A percentile compares a stretch with the other conserved stretches of the same genome.
Evolutionary conservation across 2,113 vertebrate genomes (phyloP).

Genomic region (Oryzias curvinotus): DNA sequence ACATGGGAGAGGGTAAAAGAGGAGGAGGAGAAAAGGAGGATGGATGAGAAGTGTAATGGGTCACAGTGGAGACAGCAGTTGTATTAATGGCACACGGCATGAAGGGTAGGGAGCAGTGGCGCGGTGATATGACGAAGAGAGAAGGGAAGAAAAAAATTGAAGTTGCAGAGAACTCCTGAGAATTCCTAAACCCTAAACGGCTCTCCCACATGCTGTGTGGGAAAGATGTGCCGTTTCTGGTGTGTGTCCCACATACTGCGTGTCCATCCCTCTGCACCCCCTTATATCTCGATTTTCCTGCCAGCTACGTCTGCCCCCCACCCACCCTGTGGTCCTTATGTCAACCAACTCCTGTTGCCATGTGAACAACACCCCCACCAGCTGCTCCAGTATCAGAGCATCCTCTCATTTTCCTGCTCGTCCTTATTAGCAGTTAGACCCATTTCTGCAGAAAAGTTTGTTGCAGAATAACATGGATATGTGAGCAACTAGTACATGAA

Average conservation of each 20-base stretch:
- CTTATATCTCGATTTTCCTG: constrained; percentile 35
- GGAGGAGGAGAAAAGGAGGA: constrained; percentile 13
- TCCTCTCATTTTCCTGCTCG: constrained; percentile 36
- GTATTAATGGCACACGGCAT: constrained; percentile 37
- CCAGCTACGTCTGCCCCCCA: constrained; percentile 25
- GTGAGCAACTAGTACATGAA: constrained; percentile 8
- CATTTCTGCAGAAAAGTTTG: constrained; percentile 52
- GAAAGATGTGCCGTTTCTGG: too few relatives aligned
- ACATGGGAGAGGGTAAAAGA: constrained; percentile 13
- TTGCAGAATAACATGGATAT: constrained; percentile 19
- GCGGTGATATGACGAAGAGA: constrained; percentile 33
- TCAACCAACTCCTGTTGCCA: constrained; percentile 68
- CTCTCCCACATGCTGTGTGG: constrained; percentile 67
- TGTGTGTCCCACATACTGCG: constrained; percentile 61
- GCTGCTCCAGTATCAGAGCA: constrained; percentile 64
- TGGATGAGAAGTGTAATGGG: constrained; percentile 32
- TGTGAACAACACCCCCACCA: constrained; percentile 68
- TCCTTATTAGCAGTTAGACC: constrained; percentile 58
- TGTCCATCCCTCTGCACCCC: constrained; percentile 32
- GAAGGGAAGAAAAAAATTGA: constrained; percentile 34
- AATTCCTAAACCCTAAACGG: constrained; percentile 63
- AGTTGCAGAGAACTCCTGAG: constrained; percentile 61
- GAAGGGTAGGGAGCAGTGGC: constrained; percentile 18
- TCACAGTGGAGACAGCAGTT: constrained; percentile 38
- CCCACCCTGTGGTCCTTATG: constrained; percentile 36